Evolutionary conservation across 2,797 vertebrate genomes (phyloP), one percentile per base, ranked within the genome.

Genomic region (Echiichthys vipera): DNA sequence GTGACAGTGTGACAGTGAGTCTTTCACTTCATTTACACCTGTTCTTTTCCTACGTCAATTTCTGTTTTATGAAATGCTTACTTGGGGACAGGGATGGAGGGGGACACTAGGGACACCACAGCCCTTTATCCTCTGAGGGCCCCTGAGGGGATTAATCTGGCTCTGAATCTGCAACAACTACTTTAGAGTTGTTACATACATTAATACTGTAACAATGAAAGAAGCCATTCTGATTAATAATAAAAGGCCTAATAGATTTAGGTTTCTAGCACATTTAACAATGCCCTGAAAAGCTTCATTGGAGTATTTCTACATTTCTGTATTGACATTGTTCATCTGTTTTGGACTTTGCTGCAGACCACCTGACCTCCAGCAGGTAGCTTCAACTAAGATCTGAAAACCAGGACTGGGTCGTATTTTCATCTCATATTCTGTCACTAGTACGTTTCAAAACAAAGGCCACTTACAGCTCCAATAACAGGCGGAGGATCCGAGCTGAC

Each of bases 401-500:
- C 62, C 57, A 32, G 56, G 27, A 5, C 18, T 53, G 36, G 37
- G 27, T 66, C 80, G 54, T 29, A 54, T 49, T 64, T 75, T 30
- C n/a, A n/a, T 40, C 22, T 61, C 47, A 53, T 55, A 45, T 51
- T 39, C 24, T 25, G 63, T 71, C 32, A 56, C 45, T 15, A 20
- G 57, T 11, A 24, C 30, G 56, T 67, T 70, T 71, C 50, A 81
- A 74, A 87, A 88, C 83, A 88, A 80, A 77, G 64, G 32, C 53
- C 49, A 69, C 39, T 69, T 40, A 11, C 59, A 63, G 73, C 53
- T 76, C 24, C 36, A 55, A 78, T 63, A 40, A 71, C 24, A 68
- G 61, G 49, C 55, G 37, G 14, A 49, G 56, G 36, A 67, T 65
- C 64, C 50, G 18, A 12, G 39, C 64, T 58, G 37, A 47, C 67